Percentiles rank a stretch among this genome's conserved stretches.
Conservation (phyloP, 2,888 invertebrate genomes). For the Xestia xanthographa region DNA sequence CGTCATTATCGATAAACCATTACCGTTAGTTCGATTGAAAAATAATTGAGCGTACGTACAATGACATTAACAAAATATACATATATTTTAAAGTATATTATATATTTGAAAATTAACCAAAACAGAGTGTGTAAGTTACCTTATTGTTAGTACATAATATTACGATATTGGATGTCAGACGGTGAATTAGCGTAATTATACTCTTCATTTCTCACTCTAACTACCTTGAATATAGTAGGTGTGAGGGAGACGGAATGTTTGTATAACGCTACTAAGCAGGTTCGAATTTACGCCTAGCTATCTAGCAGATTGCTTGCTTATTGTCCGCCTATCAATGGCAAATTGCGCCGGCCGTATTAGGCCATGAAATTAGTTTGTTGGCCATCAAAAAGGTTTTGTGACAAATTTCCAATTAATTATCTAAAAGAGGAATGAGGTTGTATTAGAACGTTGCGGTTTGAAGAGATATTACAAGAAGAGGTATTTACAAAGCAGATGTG, state of each 20-base stretch:
- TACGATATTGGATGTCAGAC: conserved; percentile 54
- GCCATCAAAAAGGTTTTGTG: conserved; percentile 38
- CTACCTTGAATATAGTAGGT: background rate
- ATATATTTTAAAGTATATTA: conserved; percentile 9
- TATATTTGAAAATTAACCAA: conserved; percentile 44
- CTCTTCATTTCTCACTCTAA: conserved; percentile 25
- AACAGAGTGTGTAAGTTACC: conserved; percentile 48
- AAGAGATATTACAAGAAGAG: too few relatives aligned
- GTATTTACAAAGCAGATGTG: too few relatives aligned
- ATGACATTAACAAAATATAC: conserved; percentile 28
- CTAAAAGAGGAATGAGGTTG: conserved; percentile 5
- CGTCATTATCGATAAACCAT: conserved; percentile 45
- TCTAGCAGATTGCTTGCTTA: conserved; percentile 67
- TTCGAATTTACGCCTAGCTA: conserved; percentile 64
- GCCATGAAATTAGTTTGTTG: conserved; percentile 59
- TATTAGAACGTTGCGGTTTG: background rate
- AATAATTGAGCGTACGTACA: conserved; percentile 39
- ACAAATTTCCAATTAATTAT: conserved; percentile 45
- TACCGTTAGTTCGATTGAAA: conserved; percentile 34
- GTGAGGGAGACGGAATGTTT: conserved; percentile 45
- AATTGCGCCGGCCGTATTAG: conserved; percentile 58
- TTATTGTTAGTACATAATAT: conserved; percentile 50
- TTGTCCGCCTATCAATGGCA: conserved; percentile 68
- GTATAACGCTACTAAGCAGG: conserved; percentile 54
- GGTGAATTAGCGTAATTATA: conserved; percentile 64